Evolutionary conservation across 2,113 vertebrate species (phyloP).

Genomic region (Trichomycterus rosablanca): DNA sequence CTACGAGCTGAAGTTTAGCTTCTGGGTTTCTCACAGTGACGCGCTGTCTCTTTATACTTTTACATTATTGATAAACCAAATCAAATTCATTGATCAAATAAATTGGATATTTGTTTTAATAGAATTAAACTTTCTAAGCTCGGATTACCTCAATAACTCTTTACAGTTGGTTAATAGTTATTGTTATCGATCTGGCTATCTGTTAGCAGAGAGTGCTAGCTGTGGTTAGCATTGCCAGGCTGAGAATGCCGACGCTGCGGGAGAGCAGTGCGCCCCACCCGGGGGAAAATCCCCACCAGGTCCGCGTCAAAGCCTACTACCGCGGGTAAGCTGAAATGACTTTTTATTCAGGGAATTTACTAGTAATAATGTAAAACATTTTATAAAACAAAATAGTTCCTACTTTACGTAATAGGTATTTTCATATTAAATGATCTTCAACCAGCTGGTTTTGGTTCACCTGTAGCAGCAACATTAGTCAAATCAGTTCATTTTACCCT

Average conservation of each 20-base stretch:
- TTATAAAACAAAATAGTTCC: no score
- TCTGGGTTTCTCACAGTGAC: background rate
- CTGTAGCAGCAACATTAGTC: no score
- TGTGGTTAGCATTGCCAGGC: constrained; percentile 49
- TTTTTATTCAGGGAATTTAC: no score
- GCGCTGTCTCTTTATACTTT: background rate
- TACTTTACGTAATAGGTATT: no score
- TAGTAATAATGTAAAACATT: no score
- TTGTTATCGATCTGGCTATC: constrained; percentile 20
- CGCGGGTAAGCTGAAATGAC: constrained; percentile 73
- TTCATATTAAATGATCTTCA: no score
- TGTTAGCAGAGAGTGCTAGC: background rate
- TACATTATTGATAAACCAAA: background rate
- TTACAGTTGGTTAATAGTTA: constrained; percentile 5
- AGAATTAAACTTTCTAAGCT: background rate
- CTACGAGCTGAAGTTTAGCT: background rate
- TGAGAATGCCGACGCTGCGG: constrained; percentile 90
- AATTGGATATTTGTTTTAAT: background rate
- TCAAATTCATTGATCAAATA: background rate
- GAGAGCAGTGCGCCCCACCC: constrained; percentile 88
- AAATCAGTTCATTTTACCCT: no score
- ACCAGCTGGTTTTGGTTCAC: no score
- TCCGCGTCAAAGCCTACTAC: constrained; percentile 89
- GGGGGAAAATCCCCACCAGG: constrained; percentile 75
- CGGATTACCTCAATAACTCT: background rate